Conservation (phyloP, 2,888 invertebrate genomes). For the Tortrix viridana region DNA sequence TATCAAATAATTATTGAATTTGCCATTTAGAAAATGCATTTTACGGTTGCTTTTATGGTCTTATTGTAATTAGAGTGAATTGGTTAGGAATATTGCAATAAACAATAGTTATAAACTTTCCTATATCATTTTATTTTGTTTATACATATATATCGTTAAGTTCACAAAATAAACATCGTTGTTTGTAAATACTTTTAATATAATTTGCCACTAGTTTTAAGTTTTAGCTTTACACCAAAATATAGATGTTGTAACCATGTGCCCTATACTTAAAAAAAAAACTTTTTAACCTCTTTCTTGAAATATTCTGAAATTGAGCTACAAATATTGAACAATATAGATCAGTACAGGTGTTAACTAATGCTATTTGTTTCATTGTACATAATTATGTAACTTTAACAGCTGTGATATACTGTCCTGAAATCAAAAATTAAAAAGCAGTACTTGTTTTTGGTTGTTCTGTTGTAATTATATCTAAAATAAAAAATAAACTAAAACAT, state of each 20-base stretch:
- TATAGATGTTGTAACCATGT: constrained; percentile 64
- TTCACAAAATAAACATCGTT: constrained; percentile 26
- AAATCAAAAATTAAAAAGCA: constrained; percentile 54
- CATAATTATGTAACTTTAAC: constrained; percentile 71
- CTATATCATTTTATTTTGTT: constrained; percentile 45
- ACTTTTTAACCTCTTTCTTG: background rate
- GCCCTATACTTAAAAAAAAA: constrained; percentile 53
- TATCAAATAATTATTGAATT: constrained; percentile 8
- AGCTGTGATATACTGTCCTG: constrained; percentile 79
- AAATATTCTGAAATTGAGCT: background rate
- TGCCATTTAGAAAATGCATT: constrained; percentile 33
- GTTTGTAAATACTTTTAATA: constrained; percentile 49
- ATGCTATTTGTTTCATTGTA: constrained; percentile 55
- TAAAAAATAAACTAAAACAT: constrained; percentile 47
- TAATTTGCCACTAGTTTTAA: constrained; percentile 72
- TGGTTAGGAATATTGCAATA: constrained; percentile 8
- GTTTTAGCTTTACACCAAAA: constrained; percentile 82
- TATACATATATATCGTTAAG: constrained; percentile 28
- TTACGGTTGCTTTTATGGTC: constrained; percentile 26
- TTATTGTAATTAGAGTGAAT: constrained; percentile 36
- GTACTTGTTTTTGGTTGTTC: constrained; percentile 49
- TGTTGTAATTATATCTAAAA: constrained; percentile 44
- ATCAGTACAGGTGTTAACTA: constrained; percentile 16
- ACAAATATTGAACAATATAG: background rate
- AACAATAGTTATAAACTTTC: constrained; percentile 44